Percentiles rank a stretch among this genome's conserved stretches.
Evolutionary conservation across 2,888 invertebrate species (phyloP).

Genomic region (Adineta ricciae): DNA sequence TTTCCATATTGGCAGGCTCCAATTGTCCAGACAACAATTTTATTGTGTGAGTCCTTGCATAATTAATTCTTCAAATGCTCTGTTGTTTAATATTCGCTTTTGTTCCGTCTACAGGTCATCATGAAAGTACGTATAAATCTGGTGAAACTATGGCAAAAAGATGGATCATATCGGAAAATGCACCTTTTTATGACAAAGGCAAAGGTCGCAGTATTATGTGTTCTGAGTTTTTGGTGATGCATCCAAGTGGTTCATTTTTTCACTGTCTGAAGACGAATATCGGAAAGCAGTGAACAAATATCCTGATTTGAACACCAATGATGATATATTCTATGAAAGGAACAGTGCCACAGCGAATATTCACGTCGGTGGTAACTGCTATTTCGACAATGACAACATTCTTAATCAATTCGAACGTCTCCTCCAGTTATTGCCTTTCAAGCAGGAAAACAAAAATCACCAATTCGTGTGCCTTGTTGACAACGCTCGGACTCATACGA

Average conservation of each 20-base stretch:
- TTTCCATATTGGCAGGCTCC: too few species aligned
- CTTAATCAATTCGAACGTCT: constrained; percentile 6
- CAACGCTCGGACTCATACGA: not conserved
- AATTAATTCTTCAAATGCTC: too few species aligned
- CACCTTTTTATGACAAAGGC: constrained; percentile 4
- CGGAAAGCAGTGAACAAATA: not conserved
- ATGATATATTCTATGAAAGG: not conserved
- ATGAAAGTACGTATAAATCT: constrained; percentile 4
- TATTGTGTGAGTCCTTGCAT: too few species aligned
- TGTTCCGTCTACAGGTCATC: too few species aligned
- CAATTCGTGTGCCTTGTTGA: not conserved
- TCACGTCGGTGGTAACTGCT: not conserved
- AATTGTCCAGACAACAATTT: too few species aligned
- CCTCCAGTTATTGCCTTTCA: not conserved
- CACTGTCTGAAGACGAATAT: not conserved
- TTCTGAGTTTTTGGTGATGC: not conserved
- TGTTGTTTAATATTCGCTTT: too few species aligned
- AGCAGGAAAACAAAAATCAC: not conserved
- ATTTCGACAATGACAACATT: constrained; percentile 7
- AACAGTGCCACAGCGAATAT: not conserved
- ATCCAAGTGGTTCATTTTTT: not conserved
- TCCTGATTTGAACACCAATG: not conserved
- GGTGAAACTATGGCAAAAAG: not conserved
- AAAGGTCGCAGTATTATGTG: constrained; percentile 16
- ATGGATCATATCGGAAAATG: not conserved